Conservation (phyloP, 1,140 invertebrate species). For the Bombus soroeensis region DNA sequence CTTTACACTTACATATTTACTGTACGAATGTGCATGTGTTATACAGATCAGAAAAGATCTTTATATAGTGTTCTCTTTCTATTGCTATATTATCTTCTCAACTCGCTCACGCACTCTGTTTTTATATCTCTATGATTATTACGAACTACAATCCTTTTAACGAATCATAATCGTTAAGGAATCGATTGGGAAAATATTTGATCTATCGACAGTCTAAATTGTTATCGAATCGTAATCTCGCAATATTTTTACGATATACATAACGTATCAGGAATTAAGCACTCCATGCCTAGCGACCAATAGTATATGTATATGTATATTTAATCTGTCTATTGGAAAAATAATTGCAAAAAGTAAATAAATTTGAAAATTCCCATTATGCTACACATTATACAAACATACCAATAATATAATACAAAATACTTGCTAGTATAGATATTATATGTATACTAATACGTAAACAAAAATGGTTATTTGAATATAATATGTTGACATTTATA, state of each 20-base stretch:
- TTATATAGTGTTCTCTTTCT: no score
- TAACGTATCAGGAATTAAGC: background rate
- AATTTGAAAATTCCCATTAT: background rate
- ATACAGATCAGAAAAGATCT: no score
- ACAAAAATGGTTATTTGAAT: background rate
- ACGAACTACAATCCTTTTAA: background rate
- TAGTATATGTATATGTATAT: background rate
- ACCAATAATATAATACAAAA: background rate
- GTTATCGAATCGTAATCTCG: background rate
- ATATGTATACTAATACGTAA: background rate
- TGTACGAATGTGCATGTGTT: no score
- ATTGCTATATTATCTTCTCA: no score
- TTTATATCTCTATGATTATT: background rate
- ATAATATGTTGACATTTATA: background rate
- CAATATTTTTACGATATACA: background rate
- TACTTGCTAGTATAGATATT: background rate
- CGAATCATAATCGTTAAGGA: background rate
- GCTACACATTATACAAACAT: background rate
- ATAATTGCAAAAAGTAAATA: background rate
- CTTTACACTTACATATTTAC: no score
- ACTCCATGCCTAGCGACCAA: background rate
- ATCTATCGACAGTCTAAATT: background rate
- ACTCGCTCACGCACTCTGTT: no score
- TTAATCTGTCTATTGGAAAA: background rate
- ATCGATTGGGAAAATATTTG: conserved; percentile 1